Evolutionary conservation across 2,888 invertebrate species (phyloP).

Genomic region (Piscicola geometra): DNA sequence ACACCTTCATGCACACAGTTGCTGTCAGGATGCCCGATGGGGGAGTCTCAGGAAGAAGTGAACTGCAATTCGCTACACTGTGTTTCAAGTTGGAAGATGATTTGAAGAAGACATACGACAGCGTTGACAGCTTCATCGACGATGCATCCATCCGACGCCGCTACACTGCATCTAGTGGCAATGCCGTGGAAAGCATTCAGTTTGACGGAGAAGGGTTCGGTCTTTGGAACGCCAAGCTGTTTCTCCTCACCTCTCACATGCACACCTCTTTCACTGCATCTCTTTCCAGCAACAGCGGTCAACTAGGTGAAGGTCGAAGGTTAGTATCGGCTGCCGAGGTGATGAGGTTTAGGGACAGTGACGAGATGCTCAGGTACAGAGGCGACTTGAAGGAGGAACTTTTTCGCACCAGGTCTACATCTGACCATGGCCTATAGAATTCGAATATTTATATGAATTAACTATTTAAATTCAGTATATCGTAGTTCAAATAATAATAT

Average conservation of each 20-base stretch:
- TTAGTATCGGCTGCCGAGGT: too few relatives aligned
- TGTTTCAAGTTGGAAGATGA: slow-evolving; percentile 50
- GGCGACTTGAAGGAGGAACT: too few relatives aligned
- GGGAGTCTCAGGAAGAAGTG: background rate
- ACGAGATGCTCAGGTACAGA: too few relatives aligned
- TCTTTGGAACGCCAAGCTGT: slow-evolving; percentile 50
- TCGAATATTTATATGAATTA: too few relatives aligned
- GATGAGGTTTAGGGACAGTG: too few relatives aligned
- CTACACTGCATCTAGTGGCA: background rate
- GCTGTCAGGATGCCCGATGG: slow-evolving; percentile 45
- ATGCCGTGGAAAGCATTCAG: slow-evolving; percentile 40
- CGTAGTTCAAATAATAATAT: too few relatives aligned
- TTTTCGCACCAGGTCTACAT: too few relatives aligned
- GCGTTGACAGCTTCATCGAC: background rate
- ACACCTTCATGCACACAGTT: slow-evolving; percentile 52
- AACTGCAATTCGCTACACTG: slow-evolving; percentile 48
- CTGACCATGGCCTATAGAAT: too few relatives aligned
- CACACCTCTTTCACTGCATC: slow-evolving; percentile 45
- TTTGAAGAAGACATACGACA: slow-evolving; percentile 45
- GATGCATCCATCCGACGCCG: background rate
- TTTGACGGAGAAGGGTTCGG: slow-evolving; percentile 37
- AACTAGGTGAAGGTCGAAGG: too few relatives aligned
- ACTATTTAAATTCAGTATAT: too few relatives aligned
- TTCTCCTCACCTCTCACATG: slow-evolving; percentile 47
- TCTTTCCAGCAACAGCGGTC: slow-evolving; percentile 35